Evolutionary conservation across 2,888 invertebrate species (phyloP), one percentile per base, ranked within the genome.

Genomic region (Opisthograptis luteolata): DNA sequence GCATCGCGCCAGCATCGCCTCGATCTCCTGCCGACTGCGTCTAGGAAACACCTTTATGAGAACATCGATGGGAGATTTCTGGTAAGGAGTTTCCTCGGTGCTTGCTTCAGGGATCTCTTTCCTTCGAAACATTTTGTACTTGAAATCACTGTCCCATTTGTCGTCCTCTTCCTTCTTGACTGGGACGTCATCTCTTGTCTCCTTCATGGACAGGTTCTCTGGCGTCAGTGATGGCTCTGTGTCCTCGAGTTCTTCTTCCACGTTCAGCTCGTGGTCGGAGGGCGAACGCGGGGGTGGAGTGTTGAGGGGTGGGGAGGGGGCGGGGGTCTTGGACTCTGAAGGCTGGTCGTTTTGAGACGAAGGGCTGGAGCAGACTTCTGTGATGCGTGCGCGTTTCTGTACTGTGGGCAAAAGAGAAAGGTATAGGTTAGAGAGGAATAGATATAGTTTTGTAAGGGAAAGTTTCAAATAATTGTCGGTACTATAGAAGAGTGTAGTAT

Each of bases 41-140:
- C 95, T 94, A 0, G 98, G 98, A 76, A 98, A 98, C 0, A 98
- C 97, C 64, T 97, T 93, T 64, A 96, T 92, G 6, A 98, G 91
- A 0, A 97, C 96, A 76, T 98, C 98, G 1, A 98, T 94, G 0
- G 98, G 96, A 0, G 96, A 96, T 41, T 96, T 92, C 50, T 87
- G 85, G 55, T 76, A 84, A 0, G 84, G 62, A 3, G 71, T 62
- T 7, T 77, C 60, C 6, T 81, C 78, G 3, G 79, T 39, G 8
- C 31, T 44, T 0, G 17, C 36, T 8, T 51, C 50, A 0, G 40
- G 35, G 2, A 32, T 81, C 57, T 77, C 75, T 48, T 84, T 82
- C 12, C 82, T 73, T 52, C 86, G 75, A 55, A 85, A 82, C 79
- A 84, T 82, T 55, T 82, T 86, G 67, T 88, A 91, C 67, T 90